Evolutionary conservation across 2,113 vertebrate species (phyloP), one percentile per base, ranked within the genome.

Genomic region (Mesembrinibis cayennensis): DNA sequence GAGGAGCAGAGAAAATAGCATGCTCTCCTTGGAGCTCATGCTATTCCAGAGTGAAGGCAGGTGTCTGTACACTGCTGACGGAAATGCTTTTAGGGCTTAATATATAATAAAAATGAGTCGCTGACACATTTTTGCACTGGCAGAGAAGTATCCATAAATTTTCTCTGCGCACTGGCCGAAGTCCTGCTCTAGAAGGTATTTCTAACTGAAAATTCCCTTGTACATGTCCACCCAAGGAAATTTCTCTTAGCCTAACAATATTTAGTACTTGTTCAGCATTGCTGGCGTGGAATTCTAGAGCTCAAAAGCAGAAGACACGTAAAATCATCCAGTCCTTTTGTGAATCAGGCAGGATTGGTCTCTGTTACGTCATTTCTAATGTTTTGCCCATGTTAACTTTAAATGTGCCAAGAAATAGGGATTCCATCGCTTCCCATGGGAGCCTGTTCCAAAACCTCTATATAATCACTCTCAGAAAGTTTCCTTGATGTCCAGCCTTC

Each of bases 391-490:
- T 84, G 58, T 65, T 89, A 90, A 81, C 16, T 91, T 89, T 30
- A 82, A 63, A 42, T 69, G 52, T 92, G 56, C 73, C 87, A 89
- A 91, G 56, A 89, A 95, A 53, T 23, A 84, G 25, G 23, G 21
- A 87, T 95, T 95, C 73, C 49, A 45, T 82, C 4, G 4, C 53
- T 93, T 94, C 65, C 62, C 91, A 25, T 61, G 91, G 32, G 27
- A 95, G 14, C 12, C 40, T 69, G 25, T 84, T 93, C 69, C 66
- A 82, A 96, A 95, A 76, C 62, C 23, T 96, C 45, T 79, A 4
- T 87, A 50, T 71, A 94, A 92, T 89, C 69, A 79, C 52, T 89
- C 82, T 95, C 77, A 93, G 72, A 91, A 86, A 62, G 88, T 89
- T 91, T 79, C 73, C 83, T 92, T 87, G 61, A 74, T 94, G 81